phyloP scores from a whole-genome alignment of 2,888 invertebrate genomes.

The Chromoteleia sp. region DNA sequence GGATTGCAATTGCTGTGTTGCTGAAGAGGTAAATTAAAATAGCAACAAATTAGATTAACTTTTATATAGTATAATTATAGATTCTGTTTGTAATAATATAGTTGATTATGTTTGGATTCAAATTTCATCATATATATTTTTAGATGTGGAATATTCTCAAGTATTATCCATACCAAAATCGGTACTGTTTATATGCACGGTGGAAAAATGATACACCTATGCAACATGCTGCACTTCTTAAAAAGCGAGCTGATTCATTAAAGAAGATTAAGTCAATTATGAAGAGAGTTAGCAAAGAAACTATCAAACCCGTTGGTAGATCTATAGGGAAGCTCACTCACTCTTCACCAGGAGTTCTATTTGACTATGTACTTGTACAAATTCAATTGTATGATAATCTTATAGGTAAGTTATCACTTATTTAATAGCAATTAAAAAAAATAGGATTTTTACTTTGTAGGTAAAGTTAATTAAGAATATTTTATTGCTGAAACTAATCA shows the following conservation, averaged over 20 bases:
- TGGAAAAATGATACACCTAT: slow-evolving; percentile 97
- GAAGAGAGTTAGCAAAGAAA: slow-evolving; percentile 99
- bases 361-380: slow-evolving; percentile 96
- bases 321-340: slow-evolving; percentile 98
- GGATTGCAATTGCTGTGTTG: slow-evolving; percentile 97
- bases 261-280: slow-evolving; percentile 98
- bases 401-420: slow-evolving; percentile 86
- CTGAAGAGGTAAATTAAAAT: slow-evolving; percentile 91
- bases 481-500: too few species aligned
- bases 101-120: too few species aligned
- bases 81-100: too few species aligned
- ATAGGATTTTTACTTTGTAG: too few species aligned
- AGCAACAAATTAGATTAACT: too few species aligned
- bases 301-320: slow-evolving; percentile 98
- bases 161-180: slow-evolving; percentile 93
- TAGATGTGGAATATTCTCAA: slow-evolving; percentile 94
- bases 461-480: too few species aligned
- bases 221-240: slow-evolving; percentile 93
- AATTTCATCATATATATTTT: too few species aligned
- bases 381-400: slow-evolving; percentile 97
- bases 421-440: neutral
- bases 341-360: slow-evolving; percentile 96
- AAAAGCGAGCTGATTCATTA: slow-evolving; percentile 93
- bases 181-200: slow-evolving; percentile 94
- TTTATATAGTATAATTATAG: too few species aligned